Evolutionary conservation across 2,797 vertebrate genomes (phyloP).

Genomic region (Monodelphis domestica): DNA sequence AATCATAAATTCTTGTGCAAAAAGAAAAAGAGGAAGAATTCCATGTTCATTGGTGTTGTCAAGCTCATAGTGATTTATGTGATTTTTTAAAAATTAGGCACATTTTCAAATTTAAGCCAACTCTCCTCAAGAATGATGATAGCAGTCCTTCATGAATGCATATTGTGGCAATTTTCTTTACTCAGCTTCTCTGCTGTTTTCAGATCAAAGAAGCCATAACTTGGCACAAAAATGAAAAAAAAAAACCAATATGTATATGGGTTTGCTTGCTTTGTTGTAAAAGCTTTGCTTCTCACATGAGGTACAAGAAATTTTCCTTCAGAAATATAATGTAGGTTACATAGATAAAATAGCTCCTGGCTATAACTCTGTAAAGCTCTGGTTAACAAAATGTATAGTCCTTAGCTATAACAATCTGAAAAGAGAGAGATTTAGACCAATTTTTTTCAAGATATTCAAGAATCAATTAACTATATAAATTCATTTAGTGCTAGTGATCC

Average conservation of each 20-base stretch:
- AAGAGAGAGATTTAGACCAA: neutral
- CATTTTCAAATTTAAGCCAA: constrained; percentile 28
- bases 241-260: neutral
- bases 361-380: neutral
- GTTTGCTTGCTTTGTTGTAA: neutral
- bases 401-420: neutral
- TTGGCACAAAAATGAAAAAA: no score
- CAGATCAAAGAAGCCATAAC: constrained; percentile 18
- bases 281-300: neutral
- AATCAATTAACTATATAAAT: neutral
- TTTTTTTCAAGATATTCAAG: neutral
- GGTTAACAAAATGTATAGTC: neutral
- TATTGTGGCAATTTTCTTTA: constrained; percentile 19
- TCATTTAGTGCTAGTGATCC: neutral
- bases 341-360: neutral
- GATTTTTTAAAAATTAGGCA: constrained; percentile 49
- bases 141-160: constrained; percentile 21
- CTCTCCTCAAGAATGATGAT: neutral
- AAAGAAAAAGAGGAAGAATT: neutral
- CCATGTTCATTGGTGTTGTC: neutral
- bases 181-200: constrained; percentile 14
- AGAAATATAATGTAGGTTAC: neutral
- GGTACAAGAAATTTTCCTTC: neutral
- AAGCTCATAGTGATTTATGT: constrained; percentile 9
- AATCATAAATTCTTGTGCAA: constrained; percentile 11